Conservation (phyloP, 2,797 vertebrate genomes). For the Amblyraja radiata region DNA sequence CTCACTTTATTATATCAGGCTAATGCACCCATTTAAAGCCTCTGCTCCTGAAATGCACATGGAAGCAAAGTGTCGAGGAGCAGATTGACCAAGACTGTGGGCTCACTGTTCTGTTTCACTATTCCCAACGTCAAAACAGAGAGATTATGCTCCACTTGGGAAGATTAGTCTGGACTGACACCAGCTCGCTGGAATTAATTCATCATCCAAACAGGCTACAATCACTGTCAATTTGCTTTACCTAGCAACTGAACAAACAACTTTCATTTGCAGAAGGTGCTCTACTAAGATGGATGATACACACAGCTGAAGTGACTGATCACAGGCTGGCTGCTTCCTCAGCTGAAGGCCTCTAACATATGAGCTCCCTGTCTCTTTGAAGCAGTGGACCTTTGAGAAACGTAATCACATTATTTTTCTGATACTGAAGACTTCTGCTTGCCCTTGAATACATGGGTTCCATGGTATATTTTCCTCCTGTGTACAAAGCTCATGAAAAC, state of each 20-base stretch:
- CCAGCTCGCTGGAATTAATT: neutral
- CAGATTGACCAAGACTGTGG: neutral
- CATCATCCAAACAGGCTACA: neutral
- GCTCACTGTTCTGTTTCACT: neutral
- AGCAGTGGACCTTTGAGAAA: slow-evolving; percentile 13
- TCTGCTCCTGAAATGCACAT: neutral
- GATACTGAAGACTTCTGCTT: neutral
- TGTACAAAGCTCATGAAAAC: neutral
- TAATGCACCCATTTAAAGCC: neutral
- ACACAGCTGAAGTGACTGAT: slow-evolving; percentile 35
- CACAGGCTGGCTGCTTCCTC: neutral
- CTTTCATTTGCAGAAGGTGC: slow-evolving; percentile 12
- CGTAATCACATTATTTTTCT: neutral
- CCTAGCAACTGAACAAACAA: neutral
- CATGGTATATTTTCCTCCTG: neutral
- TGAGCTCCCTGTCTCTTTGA: neutral
- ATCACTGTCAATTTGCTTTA: slow-evolving; percentile 17
- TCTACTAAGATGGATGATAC: slow-evolving; percentile 17
- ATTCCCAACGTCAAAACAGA: neutral
- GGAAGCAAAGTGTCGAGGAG: too few relatives aligned
- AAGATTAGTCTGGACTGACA: neutral
- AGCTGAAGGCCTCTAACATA: neutral
- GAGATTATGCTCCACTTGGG: neutral
- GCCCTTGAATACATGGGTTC: neutral
- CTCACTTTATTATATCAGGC: neutral